A percentile compares a stretch with the other conserved stretches of the same genome.
phyloP scores from a whole-genome alignment of 2,888 invertebrate species.

The Pseudoips prasinana region DNA sequence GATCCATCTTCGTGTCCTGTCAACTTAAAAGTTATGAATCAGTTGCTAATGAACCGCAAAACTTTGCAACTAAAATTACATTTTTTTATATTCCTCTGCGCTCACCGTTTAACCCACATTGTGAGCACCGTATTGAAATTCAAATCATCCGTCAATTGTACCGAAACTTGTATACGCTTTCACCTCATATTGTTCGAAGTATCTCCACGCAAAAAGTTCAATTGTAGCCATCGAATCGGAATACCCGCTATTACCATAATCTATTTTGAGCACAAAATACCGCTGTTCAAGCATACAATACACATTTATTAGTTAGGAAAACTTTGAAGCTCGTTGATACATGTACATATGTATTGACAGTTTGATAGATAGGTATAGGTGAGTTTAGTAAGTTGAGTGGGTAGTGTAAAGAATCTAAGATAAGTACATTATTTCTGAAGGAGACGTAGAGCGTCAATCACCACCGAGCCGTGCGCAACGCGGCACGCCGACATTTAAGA shows the following conservation, averaged over 20 bases:
- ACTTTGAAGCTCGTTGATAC: not conserved
- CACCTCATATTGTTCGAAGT: slow-evolving; percentile 12
- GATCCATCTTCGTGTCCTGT: slow-evolving; percentile 24
- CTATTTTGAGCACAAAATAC: slow-evolving; percentile 12
- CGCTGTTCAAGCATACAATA: slow-evolving; percentile 21
- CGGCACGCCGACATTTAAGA: slow-evolving; percentile 69
- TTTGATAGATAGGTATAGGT: too few species aligned
- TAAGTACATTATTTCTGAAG: slow-evolving; percentile 38
- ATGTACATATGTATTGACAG: too few species aligned
- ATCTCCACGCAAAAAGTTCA: slow-evolving; percentile 12
- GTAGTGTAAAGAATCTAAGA: not conserved
- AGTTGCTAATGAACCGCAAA: slow-evolving; percentile 38
- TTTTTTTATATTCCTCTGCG: slow-evolving; percentile 12
- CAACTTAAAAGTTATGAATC: slow-evolving; percentile 20
- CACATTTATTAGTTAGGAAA: slow-evolving; percentile 11
- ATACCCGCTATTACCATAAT: slow-evolving; percentile 29
- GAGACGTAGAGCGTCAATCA: slow-evolving; percentile 59
- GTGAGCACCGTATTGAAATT: slow-evolving; percentile 28
- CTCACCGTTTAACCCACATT: slow-evolving; percentile 15
- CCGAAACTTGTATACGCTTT: slow-evolving; percentile 18
- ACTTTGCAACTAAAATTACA: slow-evolving; percentile 32
- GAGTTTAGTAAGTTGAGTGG: too few species aligned
- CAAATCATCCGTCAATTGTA: slow-evolving; percentile 26
- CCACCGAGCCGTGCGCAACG: slow-evolving; percentile 54
- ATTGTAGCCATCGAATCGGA: slow-evolving; percentile 11